A percentile compares a stretch with the other conserved stretches of the same genome.
Conservation (phyloP, 2,888 invertebrate genomes). For the Xanthorhoe designata region DNA sequence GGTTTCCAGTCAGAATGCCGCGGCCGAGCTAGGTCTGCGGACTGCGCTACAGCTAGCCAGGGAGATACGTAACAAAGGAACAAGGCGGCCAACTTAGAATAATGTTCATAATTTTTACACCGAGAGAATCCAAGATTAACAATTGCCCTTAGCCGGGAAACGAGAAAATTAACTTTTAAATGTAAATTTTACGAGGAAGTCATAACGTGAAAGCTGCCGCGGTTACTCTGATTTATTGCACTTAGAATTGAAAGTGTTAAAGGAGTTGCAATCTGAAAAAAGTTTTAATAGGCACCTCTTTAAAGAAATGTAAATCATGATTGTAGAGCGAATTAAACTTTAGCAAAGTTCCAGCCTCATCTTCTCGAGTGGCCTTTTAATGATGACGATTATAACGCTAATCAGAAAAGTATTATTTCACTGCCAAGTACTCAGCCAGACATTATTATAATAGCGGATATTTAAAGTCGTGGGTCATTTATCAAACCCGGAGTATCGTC, state of each 20-base stretch:
- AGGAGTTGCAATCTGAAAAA: constrained; percentile 84
- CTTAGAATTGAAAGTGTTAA: constrained; percentile 84
- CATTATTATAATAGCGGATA: constrained; percentile 38
- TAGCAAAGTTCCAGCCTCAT: constrained; percentile 75
- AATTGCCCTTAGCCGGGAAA: constrained; percentile 75
- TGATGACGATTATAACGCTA: constrained; percentile 68
- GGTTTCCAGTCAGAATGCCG: constrained; percentile 16
- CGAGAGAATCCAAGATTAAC: constrained; percentile 78
- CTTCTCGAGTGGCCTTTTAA: constrained; percentile 73
- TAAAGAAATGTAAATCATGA: constrained; percentile 84
- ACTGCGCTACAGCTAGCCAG: constrained; percentile 2
- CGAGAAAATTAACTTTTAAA: constrained; percentile 84
- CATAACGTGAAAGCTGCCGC: constrained; percentile 83
- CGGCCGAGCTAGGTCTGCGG: not conserved
- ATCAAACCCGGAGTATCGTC: constrained; percentile 18
- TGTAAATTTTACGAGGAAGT: constrained; percentile 85
- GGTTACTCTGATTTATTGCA: constrained; percentile 83
- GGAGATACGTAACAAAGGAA: constrained; percentile 33
- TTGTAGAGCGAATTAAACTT: constrained; percentile 73
- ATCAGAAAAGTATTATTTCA: constrained; percentile 65
- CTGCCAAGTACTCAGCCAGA: constrained; percentile 46
- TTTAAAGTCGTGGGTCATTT: constrained; percentile 29
- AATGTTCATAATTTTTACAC: constrained; percentile 68
- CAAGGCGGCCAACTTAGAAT: constrained; percentile 52
- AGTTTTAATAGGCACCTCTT: constrained; percentile 84